A percentile compares a stretch with the other conserved stretches of the same genome.
Evolutionary conservation across 2,113 vertebrate genomes (phyloP).

Genomic region (Rhinopomastus cyanomelas): DNA sequence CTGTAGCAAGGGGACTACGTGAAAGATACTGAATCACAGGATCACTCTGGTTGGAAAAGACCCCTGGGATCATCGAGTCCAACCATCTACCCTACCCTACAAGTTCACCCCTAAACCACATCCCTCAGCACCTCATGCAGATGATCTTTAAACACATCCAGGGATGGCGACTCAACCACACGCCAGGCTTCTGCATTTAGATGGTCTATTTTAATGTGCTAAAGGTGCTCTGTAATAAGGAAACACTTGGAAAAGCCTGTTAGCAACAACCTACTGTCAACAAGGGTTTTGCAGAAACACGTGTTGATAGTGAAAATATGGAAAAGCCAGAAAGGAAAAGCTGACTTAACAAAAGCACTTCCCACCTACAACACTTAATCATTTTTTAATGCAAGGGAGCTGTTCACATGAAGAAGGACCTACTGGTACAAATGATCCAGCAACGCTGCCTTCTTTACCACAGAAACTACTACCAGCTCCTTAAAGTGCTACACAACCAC

Average conservation of each 20-base stretch:
- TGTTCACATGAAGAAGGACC: background rate
- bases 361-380: background rate
- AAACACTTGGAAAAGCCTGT: background rate
- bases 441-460: background rate
- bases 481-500: background rate
- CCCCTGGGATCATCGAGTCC: too few species aligned
- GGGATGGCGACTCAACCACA: too few species aligned
- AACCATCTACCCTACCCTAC: too few species aligned
- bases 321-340: background rate
- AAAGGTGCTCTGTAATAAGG: background rate
- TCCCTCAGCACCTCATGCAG: too few species aligned
- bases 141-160: too few species aligned
- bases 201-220: background rate
- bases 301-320: background rate
- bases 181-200: background rate
- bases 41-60: too few species aligned
- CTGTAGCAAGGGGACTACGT: background rate
- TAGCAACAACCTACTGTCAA: background rate
- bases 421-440: background rate
- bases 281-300: background rate
- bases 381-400: background rate
- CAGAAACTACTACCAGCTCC: background rate
- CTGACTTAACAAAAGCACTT: background rate
- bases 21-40: too few species aligned
- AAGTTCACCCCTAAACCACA: too few species aligned